A percentile compares a stretch with the other conserved stretches of the same genome.
Evolutionary conservation across 2,797 vertebrate genomes (phyloP).

Genomic region (Sus cebifrons): DNA sequence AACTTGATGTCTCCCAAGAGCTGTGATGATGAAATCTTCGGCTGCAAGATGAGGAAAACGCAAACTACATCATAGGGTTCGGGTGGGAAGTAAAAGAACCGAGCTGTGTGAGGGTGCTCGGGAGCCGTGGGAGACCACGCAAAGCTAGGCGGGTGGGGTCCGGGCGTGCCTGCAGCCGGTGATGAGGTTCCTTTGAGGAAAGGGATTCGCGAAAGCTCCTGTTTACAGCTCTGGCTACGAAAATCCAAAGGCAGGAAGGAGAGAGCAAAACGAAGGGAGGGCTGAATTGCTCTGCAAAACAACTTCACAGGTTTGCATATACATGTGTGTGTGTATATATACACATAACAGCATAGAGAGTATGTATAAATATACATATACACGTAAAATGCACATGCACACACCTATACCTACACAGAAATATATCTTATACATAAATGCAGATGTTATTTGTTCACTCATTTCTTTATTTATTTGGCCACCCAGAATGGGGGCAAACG

Average conservation of each 20-base stretch:
- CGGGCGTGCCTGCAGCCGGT: neutral
- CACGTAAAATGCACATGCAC: neutral
- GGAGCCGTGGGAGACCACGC: neutral
- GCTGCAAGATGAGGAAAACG: neutral
- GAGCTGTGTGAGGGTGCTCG: neutral
- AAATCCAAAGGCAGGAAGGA: neutral
- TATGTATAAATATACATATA: neutral
- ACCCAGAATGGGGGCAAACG: neutral
- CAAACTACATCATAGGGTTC: neutral
- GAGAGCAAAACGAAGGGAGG: neutral
- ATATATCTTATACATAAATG: neutral
- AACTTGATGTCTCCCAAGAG: neutral
- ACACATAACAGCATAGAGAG: neutral
- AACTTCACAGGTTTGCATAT: neutral
- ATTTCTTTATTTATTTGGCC: neutral
- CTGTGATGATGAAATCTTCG: neutral
- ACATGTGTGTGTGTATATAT: neutral
- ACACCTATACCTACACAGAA: neutral
- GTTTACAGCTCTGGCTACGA: neutral
- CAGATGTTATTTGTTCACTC: neutral
- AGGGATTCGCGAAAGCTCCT: neutral
- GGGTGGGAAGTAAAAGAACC: neutral
- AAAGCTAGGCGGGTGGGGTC: neutral
- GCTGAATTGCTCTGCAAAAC: neutral
- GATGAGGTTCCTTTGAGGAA: neutral